phyloP scores from a whole-genome alignment of 2,113 vertebrate genomes.

The Aythya baeri region DNA sequence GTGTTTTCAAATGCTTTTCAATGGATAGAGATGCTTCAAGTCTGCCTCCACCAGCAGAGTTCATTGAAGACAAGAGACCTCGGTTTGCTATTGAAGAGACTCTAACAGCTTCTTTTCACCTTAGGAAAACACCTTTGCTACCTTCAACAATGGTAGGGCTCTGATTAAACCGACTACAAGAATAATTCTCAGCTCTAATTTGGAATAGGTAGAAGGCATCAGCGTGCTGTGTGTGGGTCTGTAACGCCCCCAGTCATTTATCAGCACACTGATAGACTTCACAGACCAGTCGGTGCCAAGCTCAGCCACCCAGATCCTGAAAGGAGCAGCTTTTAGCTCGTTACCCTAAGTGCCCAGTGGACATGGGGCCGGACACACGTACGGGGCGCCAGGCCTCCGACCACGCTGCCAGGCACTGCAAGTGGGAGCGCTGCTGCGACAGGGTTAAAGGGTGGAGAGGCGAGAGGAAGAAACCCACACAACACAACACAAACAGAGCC shows the following conservation, averaged over 20 bases:
- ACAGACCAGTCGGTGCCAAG: no score
- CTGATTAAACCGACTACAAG: not conserved
- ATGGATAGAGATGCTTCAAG: not conserved
- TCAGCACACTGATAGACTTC: no score
- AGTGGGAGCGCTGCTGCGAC: not conserved
- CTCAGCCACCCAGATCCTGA: not conserved
- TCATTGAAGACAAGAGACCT: not conserved
- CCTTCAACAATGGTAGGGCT: not conserved
- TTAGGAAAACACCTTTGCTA: not conserved
- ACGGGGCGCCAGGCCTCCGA: not conserved
- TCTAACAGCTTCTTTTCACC: no score
- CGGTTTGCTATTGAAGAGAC: not conserved
- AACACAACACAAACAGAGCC: constrained; percentile 44
- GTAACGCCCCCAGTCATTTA: no score
- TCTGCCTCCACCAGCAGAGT: not conserved
- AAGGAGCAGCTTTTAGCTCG: not conserved
- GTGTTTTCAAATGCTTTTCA: not conserved
- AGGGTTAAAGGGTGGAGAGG: not conserved
- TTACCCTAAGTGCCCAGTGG: not conserved
- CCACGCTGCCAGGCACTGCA: not conserved
- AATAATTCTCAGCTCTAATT: not conserved
- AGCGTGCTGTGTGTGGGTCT: not conserved
- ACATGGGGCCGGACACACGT: not conserved
- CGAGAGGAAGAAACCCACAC: constrained; percentile 10
- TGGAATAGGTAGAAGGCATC: not conserved